phyloP scores from a whole-genome alignment of 2,888 invertebrate species.

The Oasisia sp. region DNA sequence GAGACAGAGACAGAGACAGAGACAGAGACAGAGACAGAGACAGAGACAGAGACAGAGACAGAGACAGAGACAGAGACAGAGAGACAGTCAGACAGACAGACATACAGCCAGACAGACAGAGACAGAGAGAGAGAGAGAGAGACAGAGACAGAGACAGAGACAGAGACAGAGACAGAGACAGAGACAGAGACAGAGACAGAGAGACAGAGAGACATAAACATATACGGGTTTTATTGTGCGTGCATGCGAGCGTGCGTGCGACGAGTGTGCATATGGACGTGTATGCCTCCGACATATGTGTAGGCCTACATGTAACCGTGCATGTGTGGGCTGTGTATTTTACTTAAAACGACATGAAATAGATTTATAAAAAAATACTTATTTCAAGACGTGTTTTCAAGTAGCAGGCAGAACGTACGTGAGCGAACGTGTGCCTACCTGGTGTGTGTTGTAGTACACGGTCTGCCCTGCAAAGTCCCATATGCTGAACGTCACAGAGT shows the following conservation, averaged over 20 bases:
- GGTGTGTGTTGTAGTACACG: conserved; percentile 65
- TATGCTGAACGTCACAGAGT: conserved; percentile 52
- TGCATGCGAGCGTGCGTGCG: neutral
- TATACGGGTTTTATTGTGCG: neutral
- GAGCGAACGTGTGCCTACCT: conserved; percentile 45
- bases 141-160: too few relatives aligned
- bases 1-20: too few relatives aligned
- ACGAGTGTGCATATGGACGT: neutral
- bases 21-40: too few relatives aligned
- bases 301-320: neutral
- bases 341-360: neutral
- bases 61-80: neutral
- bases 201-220: neutral
- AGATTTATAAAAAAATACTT: neutral
- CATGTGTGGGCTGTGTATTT: too few relatives aligned
- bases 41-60: neutral
- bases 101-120: too few relatives aligned
- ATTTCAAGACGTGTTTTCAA: neutral
- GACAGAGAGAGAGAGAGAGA: too few relatives aligned
- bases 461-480: conserved; percentile 66
- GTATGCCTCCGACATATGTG: neutral
- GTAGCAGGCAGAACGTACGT: neutral
- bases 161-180: neutral
- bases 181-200: neutral
- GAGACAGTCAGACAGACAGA: too few relatives aligned